Conservation (phyloP, 2,113 vertebrate genomes). For the Pituophis catenifer region DNA sequence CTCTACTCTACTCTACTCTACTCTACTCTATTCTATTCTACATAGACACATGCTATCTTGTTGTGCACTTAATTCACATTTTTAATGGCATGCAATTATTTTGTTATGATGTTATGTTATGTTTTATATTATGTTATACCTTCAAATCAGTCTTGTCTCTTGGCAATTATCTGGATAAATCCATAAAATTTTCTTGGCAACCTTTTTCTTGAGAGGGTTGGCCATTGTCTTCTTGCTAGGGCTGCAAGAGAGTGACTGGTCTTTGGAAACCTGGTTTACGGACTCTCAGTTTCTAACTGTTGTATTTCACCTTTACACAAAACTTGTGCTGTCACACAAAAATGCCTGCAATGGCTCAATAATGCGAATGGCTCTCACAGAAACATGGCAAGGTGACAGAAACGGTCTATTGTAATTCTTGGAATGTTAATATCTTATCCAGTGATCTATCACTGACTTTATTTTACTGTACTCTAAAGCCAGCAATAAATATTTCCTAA, state of each 20-base stretch:
- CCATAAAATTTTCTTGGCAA: not conserved
- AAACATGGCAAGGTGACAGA: not conserved
- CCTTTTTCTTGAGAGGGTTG: not conserved
- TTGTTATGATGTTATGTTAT: not conserved
- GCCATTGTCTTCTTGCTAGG: not conserved
- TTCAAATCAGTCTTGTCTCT: not conserved
- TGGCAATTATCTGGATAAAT: not conserved
- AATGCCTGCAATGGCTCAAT: not conserved
- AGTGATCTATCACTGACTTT: not conserved
- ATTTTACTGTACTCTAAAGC: not conserved
- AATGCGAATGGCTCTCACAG: not conserved
- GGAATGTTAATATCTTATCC: not conserved
- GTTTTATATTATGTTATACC: not conserved
- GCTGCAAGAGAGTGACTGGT: not conserved
- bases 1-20: too few relatives aligned
- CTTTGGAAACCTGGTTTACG: not conserved
- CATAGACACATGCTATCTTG: not conserved
- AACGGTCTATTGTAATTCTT: not conserved
- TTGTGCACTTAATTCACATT: not conserved
- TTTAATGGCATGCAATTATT: not conserved
- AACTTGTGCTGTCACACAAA: not conserved
- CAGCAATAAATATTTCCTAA: not conserved
- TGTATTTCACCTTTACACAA: not conserved
- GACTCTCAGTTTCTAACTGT: not conserved
- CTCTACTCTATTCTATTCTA: too few relatives aligned